Evolutionary conservation across 2,113 vertebrate species (phyloP), one percentile per base, ranked within the genome.

Genomic region (Epinephelus lanceolatus): DNA sequence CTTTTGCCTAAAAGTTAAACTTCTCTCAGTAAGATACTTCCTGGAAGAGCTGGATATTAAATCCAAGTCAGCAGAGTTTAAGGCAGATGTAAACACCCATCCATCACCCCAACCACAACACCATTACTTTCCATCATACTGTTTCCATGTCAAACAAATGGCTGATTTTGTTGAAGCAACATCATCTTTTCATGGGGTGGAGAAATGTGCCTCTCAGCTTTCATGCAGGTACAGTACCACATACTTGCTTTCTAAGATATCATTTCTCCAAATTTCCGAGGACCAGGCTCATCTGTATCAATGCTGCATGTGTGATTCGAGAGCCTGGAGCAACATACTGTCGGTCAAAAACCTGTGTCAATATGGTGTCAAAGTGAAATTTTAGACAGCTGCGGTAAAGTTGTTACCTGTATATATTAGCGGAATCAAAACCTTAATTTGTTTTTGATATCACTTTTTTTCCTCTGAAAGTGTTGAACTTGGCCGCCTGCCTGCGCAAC

Each of bases 1-100:
- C 42, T 15, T 79, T 73, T 81, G 51, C 61, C 78, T 81, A 59
- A 76, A 86, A 87, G 79, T 52, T 47, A 88, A 87, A 76, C 59
- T 33, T 72, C 57, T 83, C 9, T 56, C 21, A 75, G 68, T 79
- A 14, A 80, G 80, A 81, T 56, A 70, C 61, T 92, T 92, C 83
- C 81, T 84, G 86, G 83, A 91, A 91, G 70, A 80, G 51, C 53
- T 83, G 67, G 42, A 71, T 84, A 70, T 73, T 76, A 47, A 89
- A 77, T 76, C 78, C 61, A 86, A 86, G 86, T 92, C 80, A 86
- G 71, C 82, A 88, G 78, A 81, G 72, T 30, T 80, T 71, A 76
- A 84, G 69, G 78, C 74, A 85, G 85, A 91, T 53, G 75, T 89
- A 92, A 94, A 93, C 85, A 91, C 15, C 27, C 77, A 92, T 94